Conservation (phyloP, 2,888 invertebrate genomes). For the Agrochola circellaris region DNA sequence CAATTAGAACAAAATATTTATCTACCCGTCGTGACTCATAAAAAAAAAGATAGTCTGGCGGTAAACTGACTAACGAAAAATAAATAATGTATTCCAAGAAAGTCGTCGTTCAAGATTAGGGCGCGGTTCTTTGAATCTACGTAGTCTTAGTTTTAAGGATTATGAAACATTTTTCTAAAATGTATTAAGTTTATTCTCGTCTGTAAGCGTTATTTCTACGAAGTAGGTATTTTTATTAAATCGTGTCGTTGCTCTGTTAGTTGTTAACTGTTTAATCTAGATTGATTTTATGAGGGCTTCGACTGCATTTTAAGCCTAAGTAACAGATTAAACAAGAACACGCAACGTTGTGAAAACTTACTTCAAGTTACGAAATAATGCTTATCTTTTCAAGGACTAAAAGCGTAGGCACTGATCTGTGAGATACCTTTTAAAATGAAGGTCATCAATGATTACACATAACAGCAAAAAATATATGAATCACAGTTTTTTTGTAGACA, state of each 20-base stretch:
- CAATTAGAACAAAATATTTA: constrained; percentile 30
- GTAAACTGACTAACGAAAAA: constrained; percentile 49
- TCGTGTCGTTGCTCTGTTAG: constrained; percentile 2
- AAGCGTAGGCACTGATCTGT: constrained; percentile 11
- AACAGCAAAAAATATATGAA: constrained; percentile 21
- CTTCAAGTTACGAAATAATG: constrained; percentile 34
- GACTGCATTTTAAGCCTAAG: not conserved
- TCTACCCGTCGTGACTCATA: constrained; percentile 36
- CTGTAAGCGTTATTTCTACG: constrained; percentile 43
- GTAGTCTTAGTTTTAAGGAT: constrained; percentile 21
- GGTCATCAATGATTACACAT: constrained; percentile 20
- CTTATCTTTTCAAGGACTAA: constrained; percentile 31
- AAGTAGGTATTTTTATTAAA: constrained; percentile 32
- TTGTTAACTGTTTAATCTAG: constrained; percentile 18
- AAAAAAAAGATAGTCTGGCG: constrained; percentile 9
- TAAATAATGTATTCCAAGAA: constrained; percentile 51
- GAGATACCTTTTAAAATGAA: constrained; percentile 15
- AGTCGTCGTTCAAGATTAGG: constrained; percentile 35
- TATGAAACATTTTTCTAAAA: constrained; percentile 36
- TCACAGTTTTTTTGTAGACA: constrained; percentile 14
- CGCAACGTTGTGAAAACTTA: constrained; percentile 19
- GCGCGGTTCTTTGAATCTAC: constrained; percentile 31
- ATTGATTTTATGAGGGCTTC: constrained; percentile 24
- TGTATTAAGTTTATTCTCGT: constrained; percentile 33
- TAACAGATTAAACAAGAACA: constrained; percentile 12